Percentiles rank a stretch among this genome's conserved stretches.
These are phyloP conservation scores for Brachypteracias leptosomus DNA, from an alignment of 2,113 vertebrate species.

Conservation along the genomic window DNA sequence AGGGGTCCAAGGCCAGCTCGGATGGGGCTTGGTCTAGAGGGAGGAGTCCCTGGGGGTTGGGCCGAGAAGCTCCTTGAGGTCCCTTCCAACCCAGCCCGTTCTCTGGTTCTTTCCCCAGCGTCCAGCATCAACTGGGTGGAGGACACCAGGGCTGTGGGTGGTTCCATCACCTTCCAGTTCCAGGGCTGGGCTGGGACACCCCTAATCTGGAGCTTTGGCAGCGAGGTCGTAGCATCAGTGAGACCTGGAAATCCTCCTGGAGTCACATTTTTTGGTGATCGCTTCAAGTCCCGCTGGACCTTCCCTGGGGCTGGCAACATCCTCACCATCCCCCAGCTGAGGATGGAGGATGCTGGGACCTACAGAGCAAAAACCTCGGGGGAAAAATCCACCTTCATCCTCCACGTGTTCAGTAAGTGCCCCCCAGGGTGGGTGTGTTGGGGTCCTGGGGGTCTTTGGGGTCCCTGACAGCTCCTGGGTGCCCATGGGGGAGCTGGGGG, in stretches of 20 bases:
- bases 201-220: neutral
- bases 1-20: no score
- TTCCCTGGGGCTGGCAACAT: accelerated
- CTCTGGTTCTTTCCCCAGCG: no score
- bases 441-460: no score
- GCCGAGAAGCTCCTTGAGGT: no score
- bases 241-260: accelerated
- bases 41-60: no score
- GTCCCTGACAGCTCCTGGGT: neutral
- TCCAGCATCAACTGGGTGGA: no score
- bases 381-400: accelerated
- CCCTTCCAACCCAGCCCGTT: no score
- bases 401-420: neutral
- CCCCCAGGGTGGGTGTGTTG: no score
- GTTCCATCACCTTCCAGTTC: neutral
- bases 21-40: no score
- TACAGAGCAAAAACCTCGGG: accelerated
- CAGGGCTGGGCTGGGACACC: accelerated
- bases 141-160: accelerated
- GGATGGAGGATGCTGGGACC: accelerated
- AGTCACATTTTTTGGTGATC: accelerated
- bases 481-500: neutral
- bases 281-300: accelerated
- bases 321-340: neutral
- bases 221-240: accelerated